phyloP scores from a whole-genome alignment of 2,797 vertebrate species.

The Sebastes matsubarae region DNA sequence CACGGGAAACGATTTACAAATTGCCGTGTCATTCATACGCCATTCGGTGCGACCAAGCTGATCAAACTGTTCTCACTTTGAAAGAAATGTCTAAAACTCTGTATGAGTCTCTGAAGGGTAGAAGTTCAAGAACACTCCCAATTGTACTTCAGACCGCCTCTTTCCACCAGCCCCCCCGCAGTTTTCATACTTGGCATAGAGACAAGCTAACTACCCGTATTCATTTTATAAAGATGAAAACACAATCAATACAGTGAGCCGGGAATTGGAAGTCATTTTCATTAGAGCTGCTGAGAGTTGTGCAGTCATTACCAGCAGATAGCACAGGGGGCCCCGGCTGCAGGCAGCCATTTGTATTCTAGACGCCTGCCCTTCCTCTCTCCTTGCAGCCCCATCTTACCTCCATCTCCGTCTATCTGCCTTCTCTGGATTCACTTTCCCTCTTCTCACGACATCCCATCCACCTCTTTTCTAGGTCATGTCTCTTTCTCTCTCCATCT shows the following conservation, averaged over 20 bases:
- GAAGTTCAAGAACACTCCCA: slow-evolving; percentile 29
- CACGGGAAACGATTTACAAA: neutral
- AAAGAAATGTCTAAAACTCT: neutral
- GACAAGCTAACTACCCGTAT: slow-evolving; percentile 67
- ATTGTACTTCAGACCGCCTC: neutral
- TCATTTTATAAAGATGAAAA: slow-evolving; percentile 86
- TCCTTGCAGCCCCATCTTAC: slow-evolving; percentile 66
- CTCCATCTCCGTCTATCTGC: slow-evolving; percentile 53
- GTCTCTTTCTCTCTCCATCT: slow-evolving; percentile 27
- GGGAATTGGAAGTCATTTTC: slow-evolving; percentile 87
- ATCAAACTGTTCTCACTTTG: neutral
- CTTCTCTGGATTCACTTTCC: slow-evolving; percentile 46
- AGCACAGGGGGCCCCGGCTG: slow-evolving; percentile 66
- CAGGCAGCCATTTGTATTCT: slow-evolving; percentile 82
- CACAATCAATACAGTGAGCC: slow-evolving; percentile 83
- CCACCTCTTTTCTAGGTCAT: slow-evolving; percentile 56
- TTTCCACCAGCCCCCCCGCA: slow-evolving; percentile 18
- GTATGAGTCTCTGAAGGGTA: slow-evolving; percentile 24
- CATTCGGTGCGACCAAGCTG: neutral
- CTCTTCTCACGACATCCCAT: slow-evolving; percentile 42
- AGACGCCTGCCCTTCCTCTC: slow-evolving; percentile 74
- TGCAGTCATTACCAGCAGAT: slow-evolving; percentile 83
- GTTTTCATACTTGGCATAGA: slow-evolving; percentile 62
- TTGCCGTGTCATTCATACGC: neutral
- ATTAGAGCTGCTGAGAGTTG: slow-evolving; percentile 81